Conservation (phyloP, 2,888 invertebrate species). For the Acanthacorydalis orientalis region DNA sequence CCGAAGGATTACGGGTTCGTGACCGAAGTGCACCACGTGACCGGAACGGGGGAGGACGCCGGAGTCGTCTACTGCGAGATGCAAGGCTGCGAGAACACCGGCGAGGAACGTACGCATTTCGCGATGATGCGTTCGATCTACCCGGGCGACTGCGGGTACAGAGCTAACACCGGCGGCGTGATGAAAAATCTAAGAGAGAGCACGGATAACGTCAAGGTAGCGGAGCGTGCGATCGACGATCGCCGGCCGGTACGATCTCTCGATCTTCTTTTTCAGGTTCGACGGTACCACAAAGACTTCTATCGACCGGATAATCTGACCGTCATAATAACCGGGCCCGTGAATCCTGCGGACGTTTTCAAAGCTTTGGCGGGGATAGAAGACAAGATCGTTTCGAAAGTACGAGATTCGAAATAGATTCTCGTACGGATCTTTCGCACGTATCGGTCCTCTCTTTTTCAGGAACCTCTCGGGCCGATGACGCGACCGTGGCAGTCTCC, state of each 20-base stretch:
- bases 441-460: background rate
- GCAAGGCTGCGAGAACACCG: constrained; percentile 73
- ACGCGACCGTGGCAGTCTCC: constrained; percentile 60
- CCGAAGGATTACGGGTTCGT: constrained; percentile 65
- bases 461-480: constrained; percentile 38
- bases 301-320: constrained; percentile 81
- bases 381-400: constrained; percentile 54
- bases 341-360: constrained; percentile 59
- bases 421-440: background rate
- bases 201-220: constrained; percentile 64
- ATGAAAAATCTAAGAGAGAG: constrained; percentile 69
- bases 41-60: constrained; percentile 73
- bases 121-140: constrained; percentile 54
- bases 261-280: constrained; percentile 35
- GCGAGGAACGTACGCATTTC: constrained; percentile 50
- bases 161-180: constrained; percentile 70
- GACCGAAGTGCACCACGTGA: constrained; percentile 87
- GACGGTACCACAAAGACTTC: constrained; percentile 65
- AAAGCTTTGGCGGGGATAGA: constrained; percentile 53
- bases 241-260: background rate
- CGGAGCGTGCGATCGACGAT: constrained; percentile 6
- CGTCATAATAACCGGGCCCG: constrained; percentile 67
- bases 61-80: constrained; percentile 95
- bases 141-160: constrained; percentile 68
- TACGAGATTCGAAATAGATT: constrained; percentile 20